A percentile compares a stretch with the other conserved stretches of the same genome.
Conservation (phyloP, 92 coral and sea anemone genomes). For the Zoanthus sociatus region DNA sequence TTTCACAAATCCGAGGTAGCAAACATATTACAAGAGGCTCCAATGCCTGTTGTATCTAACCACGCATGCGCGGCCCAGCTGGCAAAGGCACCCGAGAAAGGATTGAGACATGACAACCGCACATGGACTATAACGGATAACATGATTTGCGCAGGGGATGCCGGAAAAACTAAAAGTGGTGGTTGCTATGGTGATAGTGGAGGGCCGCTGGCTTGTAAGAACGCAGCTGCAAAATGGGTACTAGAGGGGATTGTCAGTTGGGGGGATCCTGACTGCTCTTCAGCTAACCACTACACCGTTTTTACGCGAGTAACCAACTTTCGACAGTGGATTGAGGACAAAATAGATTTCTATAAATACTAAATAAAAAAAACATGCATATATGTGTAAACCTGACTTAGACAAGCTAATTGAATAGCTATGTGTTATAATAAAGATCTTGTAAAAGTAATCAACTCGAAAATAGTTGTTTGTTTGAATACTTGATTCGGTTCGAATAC, state of each 20-base stretch:
- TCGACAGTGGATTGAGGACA: constrained; percentile 72
- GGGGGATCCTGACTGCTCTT: constrained; percentile 92
- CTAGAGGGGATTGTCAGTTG: constrained; percentile 92
- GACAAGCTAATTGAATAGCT: neutral
- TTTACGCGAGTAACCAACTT: constrained; percentile 82
- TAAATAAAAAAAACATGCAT: neutral
- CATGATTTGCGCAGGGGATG: constrained; percentile 96
- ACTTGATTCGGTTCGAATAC: too few species aligned
- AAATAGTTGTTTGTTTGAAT: neutral
- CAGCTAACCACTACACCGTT: constrained; percentile 81
- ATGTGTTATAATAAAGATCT: neutral
- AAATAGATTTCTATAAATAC: constrained; percentile 26
- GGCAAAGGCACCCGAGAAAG: constrained; percentile 79
- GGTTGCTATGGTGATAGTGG: constrained; percentile 99
- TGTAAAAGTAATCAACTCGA: neutral
- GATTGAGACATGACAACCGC: constrained; percentile 83
- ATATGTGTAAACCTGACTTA: neutral
- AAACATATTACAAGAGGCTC: constrained; percentile 84
- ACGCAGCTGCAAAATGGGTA: constrained; percentile 79
- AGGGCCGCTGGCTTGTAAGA: constrained; percentile 86
- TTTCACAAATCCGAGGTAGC: constrained; percentile 72
- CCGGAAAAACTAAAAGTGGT: constrained; percentile 79
- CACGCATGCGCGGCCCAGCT: constrained; percentile 87
- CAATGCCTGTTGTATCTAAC: constrained; percentile 89
- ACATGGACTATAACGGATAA: constrained; percentile 85